A percentile compares a stretch with the other conserved stretches of the same genome.
These are phyloP conservation scores for Bubo bubo DNA, from an alignment of 2,113 vertebrate species.

Conservation along the genomic window DNA sequence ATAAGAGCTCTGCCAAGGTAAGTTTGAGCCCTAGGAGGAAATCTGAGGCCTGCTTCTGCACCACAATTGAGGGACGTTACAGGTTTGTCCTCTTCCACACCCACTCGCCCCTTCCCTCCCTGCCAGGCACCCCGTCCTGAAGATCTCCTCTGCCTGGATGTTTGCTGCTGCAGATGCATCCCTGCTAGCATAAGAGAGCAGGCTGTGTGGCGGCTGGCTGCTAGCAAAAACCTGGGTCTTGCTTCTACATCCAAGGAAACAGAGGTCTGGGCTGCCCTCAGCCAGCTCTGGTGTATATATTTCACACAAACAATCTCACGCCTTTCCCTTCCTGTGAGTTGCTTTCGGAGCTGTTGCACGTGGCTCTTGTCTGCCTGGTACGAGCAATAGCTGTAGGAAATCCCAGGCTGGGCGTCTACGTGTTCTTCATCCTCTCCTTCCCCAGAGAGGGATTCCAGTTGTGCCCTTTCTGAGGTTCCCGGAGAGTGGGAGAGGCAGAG, in stretches of 20 bases:
- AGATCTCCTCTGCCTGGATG: slow-evolving; percentile 5
- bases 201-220: not conserved
- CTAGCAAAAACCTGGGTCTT: not conserved
- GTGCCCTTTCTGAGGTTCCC: not conserved
- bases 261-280: not conserved
- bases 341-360: not conserved
- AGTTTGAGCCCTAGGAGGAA: not conserved
- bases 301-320: slow-evolving; percentile 15
- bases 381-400: not conserved
- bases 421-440: not conserved
- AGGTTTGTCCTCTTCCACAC: slow-evolving; percentile 1
- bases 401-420: not conserved
- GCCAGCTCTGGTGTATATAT: not conserved
- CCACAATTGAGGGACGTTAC: not conserved
- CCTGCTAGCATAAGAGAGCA: not conserved
- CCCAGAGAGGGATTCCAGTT: not conserved
- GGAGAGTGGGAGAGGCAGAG: not conserved
- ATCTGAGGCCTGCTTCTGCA: not conserved
- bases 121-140: not conserved
- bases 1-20: not conserved
- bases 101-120: not conserved
- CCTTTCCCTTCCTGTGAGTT: slow-evolving; percentile 17
- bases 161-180: not conserved
- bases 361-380: not conserved
- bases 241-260: not conserved